Percentiles rank a stretch among this genome's conserved stretches.
Evolutionary conservation across 2,797 vertebrate species (phyloP).

Genomic region (Podarcis siculus): DNA sequence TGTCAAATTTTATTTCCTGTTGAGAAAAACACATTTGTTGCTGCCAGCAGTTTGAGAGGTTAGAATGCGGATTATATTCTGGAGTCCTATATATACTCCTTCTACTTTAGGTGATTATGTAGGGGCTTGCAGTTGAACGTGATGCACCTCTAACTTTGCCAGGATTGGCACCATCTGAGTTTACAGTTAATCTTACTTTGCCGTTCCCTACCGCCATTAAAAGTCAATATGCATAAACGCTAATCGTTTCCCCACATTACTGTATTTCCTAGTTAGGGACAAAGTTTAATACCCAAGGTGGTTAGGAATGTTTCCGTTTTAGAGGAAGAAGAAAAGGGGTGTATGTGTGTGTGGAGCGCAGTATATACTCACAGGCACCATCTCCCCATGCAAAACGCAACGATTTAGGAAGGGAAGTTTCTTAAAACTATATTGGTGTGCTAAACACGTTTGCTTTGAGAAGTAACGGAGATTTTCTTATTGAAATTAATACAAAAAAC

Average conservation of each 20-base stretch:
- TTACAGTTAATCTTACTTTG: neutral
- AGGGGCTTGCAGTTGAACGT: neutral
- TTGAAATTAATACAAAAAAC: neutral
- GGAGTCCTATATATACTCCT: neutral
- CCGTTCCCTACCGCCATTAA: no score
- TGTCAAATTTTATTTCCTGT: conserved; percentile 80
- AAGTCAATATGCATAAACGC: neutral
- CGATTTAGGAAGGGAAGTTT: neutral
- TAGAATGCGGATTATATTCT: conserved; percentile 55
- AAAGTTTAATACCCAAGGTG: neutral
- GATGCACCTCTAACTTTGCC: neutral
- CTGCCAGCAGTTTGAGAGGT: conserved; percentile 65
- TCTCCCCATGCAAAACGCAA: neutral
- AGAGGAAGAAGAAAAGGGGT: neutral
- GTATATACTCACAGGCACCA: neutral
- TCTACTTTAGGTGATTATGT: conserved; percentile 4
- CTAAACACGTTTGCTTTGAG: neutral
- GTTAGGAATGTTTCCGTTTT: neutral
- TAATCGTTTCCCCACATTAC: neutral
- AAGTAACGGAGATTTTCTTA: neutral
- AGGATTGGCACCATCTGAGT: conserved; percentile 10
- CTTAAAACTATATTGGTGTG: no score
- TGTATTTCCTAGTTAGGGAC: neutral
- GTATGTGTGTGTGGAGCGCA: neutral
- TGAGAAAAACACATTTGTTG: conserved; percentile 70